Evolutionary conservation across 2,797 vertebrate species (phyloP).

Genomic region (Sebastolobus alascanus): DNA sequence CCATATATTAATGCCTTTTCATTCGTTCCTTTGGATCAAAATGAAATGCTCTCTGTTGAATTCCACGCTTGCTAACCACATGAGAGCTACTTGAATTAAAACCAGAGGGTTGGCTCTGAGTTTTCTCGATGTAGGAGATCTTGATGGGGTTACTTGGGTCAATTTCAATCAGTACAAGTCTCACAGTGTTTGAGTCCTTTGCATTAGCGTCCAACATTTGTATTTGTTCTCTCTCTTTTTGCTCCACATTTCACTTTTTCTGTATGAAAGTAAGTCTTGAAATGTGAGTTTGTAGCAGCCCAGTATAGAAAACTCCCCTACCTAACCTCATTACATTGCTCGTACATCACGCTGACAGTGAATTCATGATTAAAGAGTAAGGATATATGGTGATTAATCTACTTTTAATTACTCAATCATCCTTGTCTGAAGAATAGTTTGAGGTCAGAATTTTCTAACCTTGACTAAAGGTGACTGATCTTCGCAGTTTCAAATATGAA

Average conservation of each 20-base stretch:
- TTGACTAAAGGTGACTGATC: constrained; percentile 52
- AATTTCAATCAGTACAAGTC: constrained; percentile 73
- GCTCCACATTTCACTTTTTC: neutral
- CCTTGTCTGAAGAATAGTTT: constrained; percentile 45
- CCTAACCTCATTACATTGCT: constrained; percentile 38
- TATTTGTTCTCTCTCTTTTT: constrained; percentile 5
- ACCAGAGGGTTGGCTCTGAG: constrained; percentile 45
- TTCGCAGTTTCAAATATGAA: constrained; percentile 18
- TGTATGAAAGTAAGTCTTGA: constrained; percentile 10
- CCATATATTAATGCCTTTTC: constrained; percentile 48
- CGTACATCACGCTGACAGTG: constrained; percentile 51
- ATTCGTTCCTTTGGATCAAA: constrained; percentile 58
- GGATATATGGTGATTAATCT: constrained; percentile 61
- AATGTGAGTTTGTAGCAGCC: constrained; percentile 36
- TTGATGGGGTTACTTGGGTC: constrained; percentile 63
- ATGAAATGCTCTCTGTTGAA: constrained; percentile 58
- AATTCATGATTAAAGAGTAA: constrained; percentile 53
- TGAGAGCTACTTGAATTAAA: constrained; percentile 73
- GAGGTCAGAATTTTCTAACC: constrained; percentile 43
- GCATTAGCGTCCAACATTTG: constrained; percentile 33
- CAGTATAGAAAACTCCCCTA: constrained; percentile 8
- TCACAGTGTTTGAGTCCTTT: constrained; percentile 42
- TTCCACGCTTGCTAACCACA: constrained; percentile 59
- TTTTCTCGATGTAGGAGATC: constrained; percentile 60
- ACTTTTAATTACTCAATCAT: constrained; percentile 68